Evolutionary conservation across 2,113 vertebrate species (phyloP), one percentile per base, ranked within the genome.

Genomic region (Melanerpes formicivorus): DNA sequence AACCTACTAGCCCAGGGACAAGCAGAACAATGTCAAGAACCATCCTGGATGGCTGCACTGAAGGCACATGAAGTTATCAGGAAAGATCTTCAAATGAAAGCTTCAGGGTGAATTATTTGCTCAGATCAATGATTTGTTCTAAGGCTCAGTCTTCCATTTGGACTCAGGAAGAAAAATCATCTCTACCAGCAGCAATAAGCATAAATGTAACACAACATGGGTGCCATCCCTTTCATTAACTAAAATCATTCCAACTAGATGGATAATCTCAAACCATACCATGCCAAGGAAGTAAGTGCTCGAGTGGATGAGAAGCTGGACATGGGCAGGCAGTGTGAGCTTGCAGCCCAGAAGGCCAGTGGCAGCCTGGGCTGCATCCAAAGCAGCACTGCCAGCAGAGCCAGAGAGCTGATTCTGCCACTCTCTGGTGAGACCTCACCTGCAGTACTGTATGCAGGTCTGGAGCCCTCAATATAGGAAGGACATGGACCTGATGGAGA

Each of bases 191-290:
- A 80, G 70, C 65, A 91, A 30, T 74, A 73, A 71, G 46, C 37
- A 65, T 59, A 72, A 90, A 79, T 46, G 59, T 91, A 87, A 91
- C 54, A 60, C 55, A 84, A 80, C 46, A 55, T 25, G 73, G 14
- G 25, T 48, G 52, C 18, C 3, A 1, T 62, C 67, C 78, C 62
- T 90, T 89, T 90, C 83, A 80, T 85, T 95, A 93, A 79, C 79
- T 92, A 87, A 97, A 93, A 81, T 80, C 93, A 87, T 58, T 86
- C 58, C 73, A 87, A 96, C 69, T 85, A 92, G 95, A 92, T 32
- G 90, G 87, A 56, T 83, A 80, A 84, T 21, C 70, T 67, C 87
- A 79, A 95, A 93, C 93, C 84, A 66, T 50, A 58, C 69, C 77
- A 26, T n/a, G 75, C 52, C 74, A 54, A 90, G 90, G 74, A 92